Evolutionary conservation across 2,797 vertebrate species (phyloP).

Genomic region (Gallinago nigripennis): DNA sequence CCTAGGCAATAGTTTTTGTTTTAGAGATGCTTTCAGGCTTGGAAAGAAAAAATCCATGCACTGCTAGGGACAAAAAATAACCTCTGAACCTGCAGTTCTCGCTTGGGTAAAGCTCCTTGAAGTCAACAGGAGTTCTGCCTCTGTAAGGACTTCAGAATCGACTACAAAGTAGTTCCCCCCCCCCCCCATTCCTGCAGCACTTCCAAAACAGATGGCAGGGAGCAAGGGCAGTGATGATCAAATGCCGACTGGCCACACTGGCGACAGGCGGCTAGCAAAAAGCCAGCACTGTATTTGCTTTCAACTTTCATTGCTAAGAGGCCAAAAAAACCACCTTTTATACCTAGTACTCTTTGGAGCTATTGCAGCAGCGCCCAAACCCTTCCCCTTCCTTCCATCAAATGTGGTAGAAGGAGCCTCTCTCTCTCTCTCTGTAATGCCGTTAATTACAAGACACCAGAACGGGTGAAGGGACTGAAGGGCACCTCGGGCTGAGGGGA

Average conservation of each 20-base stretch:
- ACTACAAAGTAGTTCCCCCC: background rate
- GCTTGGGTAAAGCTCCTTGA: background rate
- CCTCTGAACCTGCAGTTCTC: background rate
- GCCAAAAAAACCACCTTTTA: background rate
- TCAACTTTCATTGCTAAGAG: background rate
- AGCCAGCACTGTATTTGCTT: background rate
- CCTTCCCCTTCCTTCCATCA: background rate
- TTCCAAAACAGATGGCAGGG: background rate
- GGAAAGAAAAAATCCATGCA: background rate
- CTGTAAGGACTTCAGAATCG: background rate
- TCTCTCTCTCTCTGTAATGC: background rate
- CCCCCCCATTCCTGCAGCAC: background rate
- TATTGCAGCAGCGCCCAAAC: background rate
- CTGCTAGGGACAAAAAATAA: background rate
- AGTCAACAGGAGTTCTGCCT: constrained; percentile 5
- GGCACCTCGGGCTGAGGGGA: background rate
- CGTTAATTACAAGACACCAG: background rate
- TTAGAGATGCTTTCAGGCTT: background rate
- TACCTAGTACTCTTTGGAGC: background rate
- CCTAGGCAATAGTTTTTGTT: background rate
- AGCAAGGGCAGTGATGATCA: background rate
- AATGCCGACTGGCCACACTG: background rate
- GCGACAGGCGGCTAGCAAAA: background rate
- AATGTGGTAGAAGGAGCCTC: background rate
- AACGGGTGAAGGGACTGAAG: background rate